Evolutionary conservation across 2,113 vertebrate genomes (phyloP), one percentile per base, ranked within the genome.

Genomic region (Phocoena phocoena): DNA sequence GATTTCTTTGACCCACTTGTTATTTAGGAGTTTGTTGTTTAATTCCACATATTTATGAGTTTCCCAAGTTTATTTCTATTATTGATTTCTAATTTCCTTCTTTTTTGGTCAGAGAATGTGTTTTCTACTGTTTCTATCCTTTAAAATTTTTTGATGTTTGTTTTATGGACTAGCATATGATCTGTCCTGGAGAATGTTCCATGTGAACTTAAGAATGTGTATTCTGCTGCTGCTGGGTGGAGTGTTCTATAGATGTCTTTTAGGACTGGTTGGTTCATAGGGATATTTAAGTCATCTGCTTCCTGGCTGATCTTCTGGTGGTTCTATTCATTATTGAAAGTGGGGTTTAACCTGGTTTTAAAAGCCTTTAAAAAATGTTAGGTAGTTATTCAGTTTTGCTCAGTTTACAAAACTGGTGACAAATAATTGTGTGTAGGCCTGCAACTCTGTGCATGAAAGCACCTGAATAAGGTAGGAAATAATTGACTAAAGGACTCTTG

Each of bases 11-110:
- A 44, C 15, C 3, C 13, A 17, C 28, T 82, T 55, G 23, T 65
- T 89, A 73, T 82, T 94, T 94, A 82, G 67, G 44, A 74, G 12
- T 81, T 12, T 88, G 18, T 71, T 93, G 58, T 87, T 80, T 74
- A 89, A 55, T 55, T 41, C 36, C 44, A 55, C 15, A 55, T 25
- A 21, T 73, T 94, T 89, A 36, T 73, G n/a, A 89, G 25, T 71
- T 88, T 70, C 38, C 17, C 38, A 71, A 58, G 31, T 58, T 87
- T 71, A 5, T 74, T 89, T 65, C 63, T 60, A 8, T 88, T 62
- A 47, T 31, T 62, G 38, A 44, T 50, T 94, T 63, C 76, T 81
- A 36, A 36, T 77, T 84, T 90, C 73, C 9, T 77, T 84, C 8
- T 31, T 7, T 55, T 95, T 67, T 90, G 33, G 60, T 58, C 83